Evolutionary conservation across 2,888 invertebrate species (phyloP).

Genomic region (Epiblema foenella): DNA sequence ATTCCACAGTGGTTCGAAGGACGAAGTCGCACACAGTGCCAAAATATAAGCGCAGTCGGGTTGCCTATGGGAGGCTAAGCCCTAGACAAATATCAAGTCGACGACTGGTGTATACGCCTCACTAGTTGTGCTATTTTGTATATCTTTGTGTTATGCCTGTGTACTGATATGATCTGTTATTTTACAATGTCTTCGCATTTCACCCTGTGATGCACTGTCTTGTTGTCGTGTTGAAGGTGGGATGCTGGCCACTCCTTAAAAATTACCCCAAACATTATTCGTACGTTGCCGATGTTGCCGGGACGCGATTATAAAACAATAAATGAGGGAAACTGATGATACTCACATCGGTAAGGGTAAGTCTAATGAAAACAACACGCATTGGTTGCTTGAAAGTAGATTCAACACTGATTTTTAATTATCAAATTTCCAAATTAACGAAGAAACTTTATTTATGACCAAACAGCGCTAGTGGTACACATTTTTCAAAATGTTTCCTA

Average conservation of each 20-base stretch:
- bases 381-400: slow-evolving; percentile 37
- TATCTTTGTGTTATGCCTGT: slow-evolving; percentile 43
- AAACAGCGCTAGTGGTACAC: not conserved
- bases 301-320: slow-evolving; percentile 15
- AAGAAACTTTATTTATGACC: not conserved
- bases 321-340: slow-evolving; percentile 56
- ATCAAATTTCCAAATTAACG: not conserved
- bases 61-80: slow-evolving; percentile 31
- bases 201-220: slow-evolving; percentile 69
- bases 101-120: slow-evolving; percentile 24
- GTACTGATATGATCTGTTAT: slow-evolving; percentile 54
- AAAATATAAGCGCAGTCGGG: slow-evolving; percentile 36
- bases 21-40: slow-evolving; percentile 40
- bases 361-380: slow-evolving; percentile 50
- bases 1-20: slow-evolving; percentile 42
- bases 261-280: slow-evolving; percentile 39
- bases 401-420: not conserved
- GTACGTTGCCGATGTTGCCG: slow-evolving; percentile 15
- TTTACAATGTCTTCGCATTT: slow-evolving; percentile 59
- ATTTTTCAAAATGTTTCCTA: slow-evolving; percentile 9
- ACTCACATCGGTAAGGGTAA: slow-evolving; percentile 58
- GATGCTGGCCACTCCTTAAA: slow-evolving; percentile 49
- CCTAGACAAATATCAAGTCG: slow-evolving; percentile 26
- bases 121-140: slow-evolving; percentile 43
- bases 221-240: slow-evolving; percentile 82